Percentiles rank a stretch among this genome's conserved stretches.
Evolutionary conservation across 2,113 vertebrate species (phyloP).

Genomic region (Aramus guarauna): DNA sequence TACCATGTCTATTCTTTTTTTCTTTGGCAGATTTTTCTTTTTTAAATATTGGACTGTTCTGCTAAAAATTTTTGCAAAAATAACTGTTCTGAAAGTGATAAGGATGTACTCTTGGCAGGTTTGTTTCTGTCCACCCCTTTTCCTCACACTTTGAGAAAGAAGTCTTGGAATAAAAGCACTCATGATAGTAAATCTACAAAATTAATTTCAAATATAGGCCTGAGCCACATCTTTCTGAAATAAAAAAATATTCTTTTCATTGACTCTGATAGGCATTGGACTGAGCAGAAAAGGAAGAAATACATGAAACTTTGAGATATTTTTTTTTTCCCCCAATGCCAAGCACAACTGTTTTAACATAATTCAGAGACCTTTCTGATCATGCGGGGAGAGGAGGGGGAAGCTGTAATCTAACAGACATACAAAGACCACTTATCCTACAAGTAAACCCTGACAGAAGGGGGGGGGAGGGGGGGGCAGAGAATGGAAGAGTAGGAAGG

Average conservation of each 20-base stretch:
- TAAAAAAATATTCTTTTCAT: not conserved
- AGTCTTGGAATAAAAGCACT: not conserved
- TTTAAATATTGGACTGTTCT: not conserved
- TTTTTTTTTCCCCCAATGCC: not conserved
- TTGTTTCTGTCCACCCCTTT: not conserved
- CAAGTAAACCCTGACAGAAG: not conserved
- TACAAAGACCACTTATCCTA: not conserved
- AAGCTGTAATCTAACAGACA: not conserved
- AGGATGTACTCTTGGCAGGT: not conserved
- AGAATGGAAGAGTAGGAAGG: not conserved
- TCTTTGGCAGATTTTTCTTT: not conserved
- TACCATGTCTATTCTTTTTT: not conserved
- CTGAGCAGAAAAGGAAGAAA: not conserved
- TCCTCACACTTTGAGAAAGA: not conserved
- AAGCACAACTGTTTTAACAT: not conserved
- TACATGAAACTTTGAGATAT: not conserved
- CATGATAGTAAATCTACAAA: not conserved
- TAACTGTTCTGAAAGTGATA: conserved; percentile 13
- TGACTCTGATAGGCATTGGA: not conserved
- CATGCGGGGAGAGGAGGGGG: accelerated
- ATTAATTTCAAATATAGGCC: not conserved
- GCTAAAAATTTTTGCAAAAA: conserved; percentile 41
- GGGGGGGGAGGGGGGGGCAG: too few species aligned
- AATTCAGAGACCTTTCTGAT: not conserved
- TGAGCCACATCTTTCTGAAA: not conserved